Percentiles rank a stretch among this genome's conserved stretches.
These are phyloP conservation scores for Bombycilla garrulus DNA, from an alignment of 2,113 vertebrate genomes.

Conservation along the genomic window DNA sequence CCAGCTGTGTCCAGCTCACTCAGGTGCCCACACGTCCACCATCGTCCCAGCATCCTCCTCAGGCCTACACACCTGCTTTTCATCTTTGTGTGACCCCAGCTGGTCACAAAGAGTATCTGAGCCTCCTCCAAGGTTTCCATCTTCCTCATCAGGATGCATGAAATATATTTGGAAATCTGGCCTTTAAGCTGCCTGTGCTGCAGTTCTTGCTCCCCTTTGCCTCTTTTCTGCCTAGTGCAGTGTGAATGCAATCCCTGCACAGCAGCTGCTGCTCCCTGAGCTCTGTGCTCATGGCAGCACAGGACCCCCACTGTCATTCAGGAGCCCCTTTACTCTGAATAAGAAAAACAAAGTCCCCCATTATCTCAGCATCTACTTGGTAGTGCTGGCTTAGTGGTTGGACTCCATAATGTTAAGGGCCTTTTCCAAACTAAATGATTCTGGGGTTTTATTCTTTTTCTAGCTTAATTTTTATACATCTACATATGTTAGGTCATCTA, in stretches of 20 bases:
- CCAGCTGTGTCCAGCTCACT: not conserved
- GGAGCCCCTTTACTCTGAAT: not conserved
- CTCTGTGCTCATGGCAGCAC: not conserved
- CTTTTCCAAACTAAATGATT: not conserved
- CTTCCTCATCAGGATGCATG: not conserved
- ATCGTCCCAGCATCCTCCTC: not conserved
- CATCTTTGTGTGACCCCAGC: rapidly evolving
- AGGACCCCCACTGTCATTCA: not conserved
- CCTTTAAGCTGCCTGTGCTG: not conserved
- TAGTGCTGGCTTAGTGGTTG: not conserved
- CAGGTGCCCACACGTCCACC: not conserved
- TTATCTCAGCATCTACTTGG: not conserved
- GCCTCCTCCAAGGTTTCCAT: not conserved
- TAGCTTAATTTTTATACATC: not conserved
- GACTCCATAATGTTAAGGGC: not conserved
- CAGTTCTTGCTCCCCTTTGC: not conserved
- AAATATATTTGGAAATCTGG: not conserved
- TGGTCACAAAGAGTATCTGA: not conserved
- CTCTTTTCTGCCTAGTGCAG: not conserved
- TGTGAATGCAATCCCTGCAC: not conserved
- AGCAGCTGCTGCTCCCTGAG: not conserved
- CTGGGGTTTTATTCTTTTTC: not conserved
- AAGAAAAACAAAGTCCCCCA: not conserved
- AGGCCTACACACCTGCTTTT: not conserved
- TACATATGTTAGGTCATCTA: not conserved